Evolutionary conservation across 2,113 vertebrate genomes (phyloP), one percentile per base, ranked within the genome.

Genomic region (Chloebia gouldiae): DNA sequence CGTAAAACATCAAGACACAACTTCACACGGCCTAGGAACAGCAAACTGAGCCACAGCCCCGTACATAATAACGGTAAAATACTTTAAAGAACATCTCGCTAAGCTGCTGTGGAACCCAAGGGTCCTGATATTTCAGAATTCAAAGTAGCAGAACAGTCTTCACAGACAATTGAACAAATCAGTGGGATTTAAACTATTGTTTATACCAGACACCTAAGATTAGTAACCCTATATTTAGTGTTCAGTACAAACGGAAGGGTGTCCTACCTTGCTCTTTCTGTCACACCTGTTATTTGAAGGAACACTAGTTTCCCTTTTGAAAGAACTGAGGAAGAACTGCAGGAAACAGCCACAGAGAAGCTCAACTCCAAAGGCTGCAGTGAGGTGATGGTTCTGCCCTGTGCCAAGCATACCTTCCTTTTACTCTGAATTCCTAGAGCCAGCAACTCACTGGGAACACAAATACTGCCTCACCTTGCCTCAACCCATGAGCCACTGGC

Each of bases 341-440:
- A 5, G 9, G 40, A 10, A 40, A 10, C 13, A 37, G 68, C 20
- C n/a, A 21, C 12, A 21, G 47, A 21, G 50, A n/a, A 51, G n/a
- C 37, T 30, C 56, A 30, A 12, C 15, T 31, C 50, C 6, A 40
- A 42, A 61, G 45, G 65, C 61, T 49, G 7, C 42, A 37, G 51
- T 0, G 0, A 73, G 19, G 51, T 1, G 0, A n/a, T 8, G 20
- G 50, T 28, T 73, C 50, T 65, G 22, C 13, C 49, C 64, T 21
- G 33, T 2, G 11, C 60, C 65, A 30, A 15, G 40, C 27, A 33
- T 0, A 0, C 9, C 35, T 25, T 40, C 39, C 25, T 12, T 2
- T 37, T 16, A 21, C 6, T 1, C 31, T 11, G 2, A 47, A 53
- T 42, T 39, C 33, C 15, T n/a, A 54, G 22, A 61, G 22, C 20